Evolutionary conservation across 2,888 invertebrate species (phyloP).

Genomic region (Tineola bisselliella): DNA sequence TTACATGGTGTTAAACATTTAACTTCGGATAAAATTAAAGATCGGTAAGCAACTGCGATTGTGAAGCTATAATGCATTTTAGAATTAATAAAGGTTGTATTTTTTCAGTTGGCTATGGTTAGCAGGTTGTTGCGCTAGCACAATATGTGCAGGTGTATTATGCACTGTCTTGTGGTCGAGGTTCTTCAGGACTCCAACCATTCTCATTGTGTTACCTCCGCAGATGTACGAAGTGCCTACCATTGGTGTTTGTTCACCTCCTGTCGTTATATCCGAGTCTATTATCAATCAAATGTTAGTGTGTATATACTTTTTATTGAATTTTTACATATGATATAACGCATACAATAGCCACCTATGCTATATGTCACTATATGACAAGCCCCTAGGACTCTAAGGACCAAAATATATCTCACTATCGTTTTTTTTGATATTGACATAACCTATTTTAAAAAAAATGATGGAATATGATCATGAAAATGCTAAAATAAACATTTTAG

Average conservation of each 20-base stretch:
- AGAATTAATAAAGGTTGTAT: too few species aligned
- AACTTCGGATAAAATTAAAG: slow-evolving; percentile 25
- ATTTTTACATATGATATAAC: too few species aligned
- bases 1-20: slow-evolving; percentile 57
- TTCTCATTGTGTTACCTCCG: slow-evolving; percentile 28
- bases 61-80: too few species aligned
- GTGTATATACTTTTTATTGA: too few species aligned
- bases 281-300: slow-evolving; percentile 1
- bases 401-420: too few species aligned
- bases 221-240: slow-evolving; percentile 25
- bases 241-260: slow-evolving; percentile 36
- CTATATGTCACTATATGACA: too few species aligned
- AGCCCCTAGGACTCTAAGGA: too few species aligned
- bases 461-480: too few species aligned
- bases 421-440: too few species aligned
- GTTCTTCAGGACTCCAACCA: slow-evolving; percentile 34
- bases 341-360: too few species aligned
- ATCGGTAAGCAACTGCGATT: slow-evolving; percentile 40
- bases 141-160: slow-evolving; percentile 42
- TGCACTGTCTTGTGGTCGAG: slow-evolving; percentile 49
- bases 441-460: too few species aligned
- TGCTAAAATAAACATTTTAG: too few species aligned
- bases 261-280: slow-evolving; percentile 13
- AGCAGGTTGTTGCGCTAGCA: slow-evolving; percentile 38
- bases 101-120: slow-evolving; percentile 36